Percentiles rank a stretch among this genome's conserved stretches.
Conservation (phyloP, 2,888 invertebrate species). For the Trichopria drosophilae region DNA sequence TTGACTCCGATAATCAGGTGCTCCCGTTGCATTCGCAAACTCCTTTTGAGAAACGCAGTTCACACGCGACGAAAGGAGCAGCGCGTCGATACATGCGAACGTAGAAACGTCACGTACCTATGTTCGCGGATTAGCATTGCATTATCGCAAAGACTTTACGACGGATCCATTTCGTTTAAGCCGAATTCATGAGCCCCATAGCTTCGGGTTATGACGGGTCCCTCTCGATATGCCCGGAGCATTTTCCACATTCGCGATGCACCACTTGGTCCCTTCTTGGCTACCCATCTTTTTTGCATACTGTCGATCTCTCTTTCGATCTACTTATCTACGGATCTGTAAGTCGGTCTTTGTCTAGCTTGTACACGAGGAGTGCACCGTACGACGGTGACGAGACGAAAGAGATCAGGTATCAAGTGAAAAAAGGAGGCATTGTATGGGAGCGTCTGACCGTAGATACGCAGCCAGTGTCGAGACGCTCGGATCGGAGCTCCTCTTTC, state of each 20-base stretch:
- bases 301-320: conserved; percentile 19
- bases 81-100: too few relatives aligned
- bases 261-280: conserved; percentile 18
- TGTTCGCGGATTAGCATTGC: conserved; percentile 55
- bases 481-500: conserved; percentile 9
- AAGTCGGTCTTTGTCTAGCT: too few relatives aligned
- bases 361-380: too few relatives aligned
- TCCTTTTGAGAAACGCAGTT: too few relatives aligned
- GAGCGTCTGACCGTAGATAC: conserved; percentile 57
- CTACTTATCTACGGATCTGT: conserved; percentile 26
- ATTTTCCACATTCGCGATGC: too few relatives aligned
- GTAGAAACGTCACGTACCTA: conserved; percentile 30
- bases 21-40: too few relatives aligned
- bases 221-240: too few relatives aligned
- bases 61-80: conserved; percentile 5
- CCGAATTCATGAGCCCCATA: conserved; percentile 55
- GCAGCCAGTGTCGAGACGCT: conserved; percentile 26
- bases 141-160: conserved; percentile 41
- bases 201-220: conserved; percentile 42
- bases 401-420: conserved; percentile 55
- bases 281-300: conserved; percentile 12
- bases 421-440: conserved; percentile 51
- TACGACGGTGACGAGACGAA: conserved; percentile 40
- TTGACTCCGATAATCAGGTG: not conserved
- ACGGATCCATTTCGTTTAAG: conserved; percentile 58